phyloP scores from a whole-genome alignment of 1,140 invertebrate species.

The Holotrichia oblita region DNA sequence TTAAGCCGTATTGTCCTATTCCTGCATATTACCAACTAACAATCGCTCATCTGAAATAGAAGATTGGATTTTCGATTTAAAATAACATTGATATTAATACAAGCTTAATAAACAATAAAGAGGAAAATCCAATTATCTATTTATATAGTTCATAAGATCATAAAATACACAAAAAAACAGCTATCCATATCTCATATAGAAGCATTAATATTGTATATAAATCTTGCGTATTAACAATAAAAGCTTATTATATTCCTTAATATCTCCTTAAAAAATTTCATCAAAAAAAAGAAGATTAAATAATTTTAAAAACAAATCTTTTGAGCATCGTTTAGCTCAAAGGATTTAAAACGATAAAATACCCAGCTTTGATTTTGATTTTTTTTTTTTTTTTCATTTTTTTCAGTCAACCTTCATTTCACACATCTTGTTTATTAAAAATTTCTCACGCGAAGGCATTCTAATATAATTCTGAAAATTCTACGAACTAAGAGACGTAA shows the following conservation, averaged over 20 bases:
- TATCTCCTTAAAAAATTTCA: not conserved
- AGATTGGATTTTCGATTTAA: not conserved
- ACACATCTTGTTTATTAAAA: not conserved
- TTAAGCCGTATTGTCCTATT: constrained; percentile 54
- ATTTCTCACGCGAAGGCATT: not conserved
- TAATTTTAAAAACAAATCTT: not conserved
- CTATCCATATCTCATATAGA: not conserved
- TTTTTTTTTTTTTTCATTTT: not conserved
- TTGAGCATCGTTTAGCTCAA: not conserved
- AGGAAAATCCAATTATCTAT: not conserved
- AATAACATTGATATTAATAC: no score
- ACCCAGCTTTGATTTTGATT: not conserved
- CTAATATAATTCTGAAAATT: no score
- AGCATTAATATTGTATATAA: not conserved
- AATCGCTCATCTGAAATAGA: not conserved
- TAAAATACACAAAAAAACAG: not conserved
- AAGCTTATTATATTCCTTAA: not conserved
- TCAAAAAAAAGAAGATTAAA: not conserved
- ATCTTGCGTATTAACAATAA: not conserved
- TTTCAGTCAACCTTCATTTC: not conserved
- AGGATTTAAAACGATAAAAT: not conserved
- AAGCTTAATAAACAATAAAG: not conserved
- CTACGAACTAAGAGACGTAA: no score
- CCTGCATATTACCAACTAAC: constrained; percentile 43
- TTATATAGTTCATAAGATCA: not conserved